phyloP scores from a whole-genome alignment of 30 jellyfish, hydroid and myxozoan genomes.

The Aurelia sp. region DNA sequence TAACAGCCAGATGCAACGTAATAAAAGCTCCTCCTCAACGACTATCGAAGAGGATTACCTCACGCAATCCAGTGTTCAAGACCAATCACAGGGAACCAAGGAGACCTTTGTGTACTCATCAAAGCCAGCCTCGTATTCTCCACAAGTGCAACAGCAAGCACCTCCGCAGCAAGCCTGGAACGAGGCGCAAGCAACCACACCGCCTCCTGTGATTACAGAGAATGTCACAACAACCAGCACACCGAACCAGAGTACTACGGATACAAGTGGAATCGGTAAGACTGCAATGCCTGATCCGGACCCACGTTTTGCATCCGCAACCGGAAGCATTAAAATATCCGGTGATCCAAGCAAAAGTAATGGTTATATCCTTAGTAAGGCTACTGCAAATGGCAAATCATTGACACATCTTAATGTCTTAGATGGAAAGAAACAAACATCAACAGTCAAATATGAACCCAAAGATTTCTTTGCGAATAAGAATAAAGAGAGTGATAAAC shows the following conservation, averaged over 20 bases:
- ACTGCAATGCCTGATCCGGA: conserved; percentile 91
- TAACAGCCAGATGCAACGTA: conserved; percentile 43
- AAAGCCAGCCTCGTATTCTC: conserved; percentile 43
- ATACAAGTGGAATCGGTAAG: conserved; percentile 80
- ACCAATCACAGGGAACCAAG: conserved; percentile 46
- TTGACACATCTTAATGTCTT: conserved; percentile 58
- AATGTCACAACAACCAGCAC: conserved; percentile 12
- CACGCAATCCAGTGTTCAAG: conserved; percentile 48
- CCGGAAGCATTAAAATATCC: conserved; percentile 76
- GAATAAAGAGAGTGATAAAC: conserved; percentile 10
- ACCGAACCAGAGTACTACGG: conserved; percentile 59
- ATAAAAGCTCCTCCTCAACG: conserved; percentile 51
- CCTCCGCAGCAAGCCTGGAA: neutral
- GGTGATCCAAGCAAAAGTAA: conserved; percentile 85
- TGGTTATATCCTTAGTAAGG: conserved; percentile 81
- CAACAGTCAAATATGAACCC: conserved; percentile 42
- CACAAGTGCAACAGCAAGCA: conserved; percentile 25
- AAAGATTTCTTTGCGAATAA: conserved; percentile 7
- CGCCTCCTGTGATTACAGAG: conserved; percentile 11
- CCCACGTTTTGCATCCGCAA: conserved; percentile 85
- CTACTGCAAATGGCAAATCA: conserved; percentile 89
- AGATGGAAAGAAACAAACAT: conserved; percentile 45
- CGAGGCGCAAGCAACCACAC: conserved; percentile 13
- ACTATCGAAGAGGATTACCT: conserved; percentile 57
- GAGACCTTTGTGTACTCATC: conserved; percentile 72